Evolutionary conservation across 2,888 invertebrate species (phyloP).

Genomic region (Allolobophora icterica): DNA sequence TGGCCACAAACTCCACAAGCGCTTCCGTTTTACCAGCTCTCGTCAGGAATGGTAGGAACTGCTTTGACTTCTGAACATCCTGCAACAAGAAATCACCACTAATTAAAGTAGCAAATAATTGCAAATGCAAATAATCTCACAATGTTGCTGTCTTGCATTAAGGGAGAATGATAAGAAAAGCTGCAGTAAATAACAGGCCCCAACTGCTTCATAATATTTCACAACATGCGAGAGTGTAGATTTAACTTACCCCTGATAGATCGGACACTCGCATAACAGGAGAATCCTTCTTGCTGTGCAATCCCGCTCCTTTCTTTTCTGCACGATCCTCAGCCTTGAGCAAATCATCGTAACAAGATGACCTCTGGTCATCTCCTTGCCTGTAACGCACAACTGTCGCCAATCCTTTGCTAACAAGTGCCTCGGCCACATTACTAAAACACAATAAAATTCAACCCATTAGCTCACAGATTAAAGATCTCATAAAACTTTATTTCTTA

Average conservation of each 20-base stretch:
- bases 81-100: slow-evolving; percentile 56
- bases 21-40: slow-evolving; percentile 88
- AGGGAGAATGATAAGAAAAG: not conserved
- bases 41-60: slow-evolving; percentile 91
- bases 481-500: not conserved
- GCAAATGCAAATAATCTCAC: not conserved
- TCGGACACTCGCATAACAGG: slow-evolving; percentile 84
- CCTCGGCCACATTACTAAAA: slow-evolving; percentile 88
- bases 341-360: slow-evolving; percentile 89
- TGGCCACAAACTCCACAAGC: slow-evolving; percentile 94
- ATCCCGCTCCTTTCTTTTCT: slow-evolving; percentile 71
- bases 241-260: slow-evolving; percentile 73
- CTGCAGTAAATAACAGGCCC: not conserved
- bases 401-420: slow-evolving; percentile 84
- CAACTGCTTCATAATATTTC: not conserved
- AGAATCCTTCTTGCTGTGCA: slow-evolving; percentile 76
- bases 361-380: slow-evolving; percentile 93
- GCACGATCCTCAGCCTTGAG: slow-evolving; percentile 92
- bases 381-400: slow-evolving; percentile 91
- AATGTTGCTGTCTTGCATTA: not conserved
- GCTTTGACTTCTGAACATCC: slow-evolving; percentile 79
- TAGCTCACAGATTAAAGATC: not conserved
- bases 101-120: not conserved
- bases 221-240: not conserved
- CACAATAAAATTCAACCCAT: slow-evolving; percentile 26